These are phyloP conservation scores for Solea solea DNA, from an alignment of 2,113 vertebrate genomes.

Conservation along the genomic window DNA sequence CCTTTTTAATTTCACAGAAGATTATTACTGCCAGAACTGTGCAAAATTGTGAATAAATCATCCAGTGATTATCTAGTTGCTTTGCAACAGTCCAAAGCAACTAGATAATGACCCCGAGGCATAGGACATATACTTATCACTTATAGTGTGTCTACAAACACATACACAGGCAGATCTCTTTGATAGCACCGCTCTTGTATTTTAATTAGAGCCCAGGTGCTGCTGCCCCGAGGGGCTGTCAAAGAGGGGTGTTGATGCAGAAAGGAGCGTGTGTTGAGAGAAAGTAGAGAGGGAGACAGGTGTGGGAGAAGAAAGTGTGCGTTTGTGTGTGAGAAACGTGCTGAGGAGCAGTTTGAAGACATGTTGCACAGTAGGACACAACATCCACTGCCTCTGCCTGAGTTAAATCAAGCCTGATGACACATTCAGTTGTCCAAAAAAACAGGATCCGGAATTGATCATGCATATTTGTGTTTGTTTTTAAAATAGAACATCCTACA, in stretches of 20 bases:
- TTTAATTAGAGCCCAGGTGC: conserved; percentile 72
- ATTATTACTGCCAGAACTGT: conserved; percentile 33
- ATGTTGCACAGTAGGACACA: conserved; percentile 12
- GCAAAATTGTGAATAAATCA: conserved; percentile 52
- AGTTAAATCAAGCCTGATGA: conserved; percentile 10
- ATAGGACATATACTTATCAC: conserved; percentile 29
- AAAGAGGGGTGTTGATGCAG: conserved; percentile 57
- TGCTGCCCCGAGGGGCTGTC: conserved; percentile 60
- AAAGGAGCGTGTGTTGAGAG: conserved; percentile 43
- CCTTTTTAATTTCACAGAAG: conserved; percentile 44
- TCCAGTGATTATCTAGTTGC: too few species aligned
- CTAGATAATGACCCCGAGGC: conserved; percentile 36
- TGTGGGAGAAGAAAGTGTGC: conserved; percentile 31
- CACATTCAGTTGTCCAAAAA: conserved; percentile 5
- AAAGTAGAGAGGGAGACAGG: conserved; percentile 34
- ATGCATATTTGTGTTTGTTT: too few species aligned
- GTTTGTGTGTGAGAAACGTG: conserved; percentile 24
- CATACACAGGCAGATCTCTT: conserved; percentile 42
- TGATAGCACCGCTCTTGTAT: conserved; percentile 63
- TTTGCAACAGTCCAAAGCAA: too few species aligned
- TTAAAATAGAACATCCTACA: too few species aligned
- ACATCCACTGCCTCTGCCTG: conserved; percentile 7
- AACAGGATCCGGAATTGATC: too few species aligned
- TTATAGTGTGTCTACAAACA: conserved; percentile 32
- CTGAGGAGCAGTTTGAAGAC: conserved; percentile 16